Evolutionary conservation across 2,888 invertebrate species (phyloP).

Genomic region (Sericinus montela): DNA sequence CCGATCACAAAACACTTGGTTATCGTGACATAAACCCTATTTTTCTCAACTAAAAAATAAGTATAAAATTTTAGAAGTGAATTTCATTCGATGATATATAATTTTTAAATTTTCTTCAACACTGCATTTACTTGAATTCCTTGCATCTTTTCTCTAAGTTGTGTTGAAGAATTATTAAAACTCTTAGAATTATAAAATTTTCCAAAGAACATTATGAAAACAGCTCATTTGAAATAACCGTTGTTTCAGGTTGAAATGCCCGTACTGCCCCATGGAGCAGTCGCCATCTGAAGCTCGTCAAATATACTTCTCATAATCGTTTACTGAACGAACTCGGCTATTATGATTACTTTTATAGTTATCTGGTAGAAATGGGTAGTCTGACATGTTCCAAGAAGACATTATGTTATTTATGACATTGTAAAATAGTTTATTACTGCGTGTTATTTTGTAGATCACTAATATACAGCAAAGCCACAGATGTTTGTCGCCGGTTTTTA

Average conservation of each 20-base stretch:
- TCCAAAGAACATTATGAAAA: too few species aligned
- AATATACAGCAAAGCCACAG: background rate
- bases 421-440: constrained; percentile 4
- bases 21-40: too few species aligned
- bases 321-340: background rate
- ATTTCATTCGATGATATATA: too few species aligned
- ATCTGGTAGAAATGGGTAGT: background rate
- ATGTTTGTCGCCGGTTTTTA: background rate
- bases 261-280: constrained; percentile 99
- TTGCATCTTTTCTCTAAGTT: too few species aligned
- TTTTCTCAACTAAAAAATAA: too few species aligned
- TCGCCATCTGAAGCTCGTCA: constrained; percentile 94
- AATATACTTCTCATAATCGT: constrained; percentile 89
- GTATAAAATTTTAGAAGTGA: too few species aligned
- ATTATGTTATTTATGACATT: background rate
- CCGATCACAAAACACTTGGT: too few species aligned
- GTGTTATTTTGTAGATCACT: background rate
- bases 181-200: too few species aligned
- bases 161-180: too few species aligned
- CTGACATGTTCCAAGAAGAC: background rate
- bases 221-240: too few species aligned
- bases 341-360: background rate
- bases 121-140: too few species aligned
- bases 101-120: too few species aligned
- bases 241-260: constrained; percentile 94